Percentiles rank a stretch among this genome's conserved stretches.
phyloP scores from a whole-genome alignment of 1,140 invertebrate species.

The Zophobas morio region DNA sequence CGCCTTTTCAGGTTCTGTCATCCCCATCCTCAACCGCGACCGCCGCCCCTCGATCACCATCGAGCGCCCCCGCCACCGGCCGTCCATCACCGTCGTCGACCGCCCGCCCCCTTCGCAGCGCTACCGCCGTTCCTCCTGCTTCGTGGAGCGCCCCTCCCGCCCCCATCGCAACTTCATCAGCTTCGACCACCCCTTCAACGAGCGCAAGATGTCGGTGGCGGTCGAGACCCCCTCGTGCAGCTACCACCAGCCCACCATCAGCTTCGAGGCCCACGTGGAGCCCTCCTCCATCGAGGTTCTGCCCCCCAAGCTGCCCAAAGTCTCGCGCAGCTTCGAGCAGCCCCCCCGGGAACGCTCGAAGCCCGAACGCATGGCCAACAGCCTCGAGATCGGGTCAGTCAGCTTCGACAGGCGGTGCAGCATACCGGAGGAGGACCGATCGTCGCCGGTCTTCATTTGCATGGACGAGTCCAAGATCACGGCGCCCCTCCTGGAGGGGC shows the following conservation, averaged over 20 bases:
- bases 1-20: conserved; percentile 54
- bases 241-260: conserved; percentile 61
- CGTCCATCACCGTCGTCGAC: conserved; percentile 63
- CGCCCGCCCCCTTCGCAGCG: conserved; percentile 46
- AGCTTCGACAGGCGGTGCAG: conserved; percentile 57
- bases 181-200: conserved; percentile 60
- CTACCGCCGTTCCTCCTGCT: conserved; percentile 63
- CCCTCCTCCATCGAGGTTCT: conserved; percentile 45
- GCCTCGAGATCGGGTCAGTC: conserved; percentile 60
- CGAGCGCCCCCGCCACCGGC: conserved; percentile 55
- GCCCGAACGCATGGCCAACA: conserved; percentile 60
- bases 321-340: conserved; percentile 63
- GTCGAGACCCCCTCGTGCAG: conserved; percentile 59
- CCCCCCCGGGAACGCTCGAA: conserved; percentile 50
- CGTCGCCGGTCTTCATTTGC: conserved; percentile 56
- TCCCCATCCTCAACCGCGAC: conserved; percentile 59
- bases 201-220: conserved; percentile 58
- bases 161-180: conserved; percentile 64
- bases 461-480: conserved; percentile 63
- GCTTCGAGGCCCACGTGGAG: conserved; percentile 59
- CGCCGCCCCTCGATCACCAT: conserved; percentile 55
- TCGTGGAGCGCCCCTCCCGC: conserved; percentile 54
- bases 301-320: conserved; percentile 52
- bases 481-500: conserved; percentile 58
- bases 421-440: conserved; percentile 55